Evolutionary conservation across 1,140 invertebrate species (phyloP), one percentile per base, ranked within the genome.

Genomic region (Drosophila lini): DNA sequence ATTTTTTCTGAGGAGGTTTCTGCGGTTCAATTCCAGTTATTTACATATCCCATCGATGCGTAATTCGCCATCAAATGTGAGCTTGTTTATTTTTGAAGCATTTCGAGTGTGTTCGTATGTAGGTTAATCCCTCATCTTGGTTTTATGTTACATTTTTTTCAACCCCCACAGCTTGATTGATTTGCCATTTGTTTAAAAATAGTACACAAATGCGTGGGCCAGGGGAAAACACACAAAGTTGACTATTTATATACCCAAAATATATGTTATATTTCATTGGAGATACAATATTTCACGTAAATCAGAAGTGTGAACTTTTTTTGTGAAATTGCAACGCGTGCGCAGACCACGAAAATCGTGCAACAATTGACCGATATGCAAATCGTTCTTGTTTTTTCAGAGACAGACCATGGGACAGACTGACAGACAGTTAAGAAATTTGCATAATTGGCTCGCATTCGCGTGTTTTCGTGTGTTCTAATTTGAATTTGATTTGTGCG

Each of bases 321-420:
- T 69, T 81, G 50, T 22, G 68, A 53, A 82, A 79, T 79, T 82
- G 57, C 45, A 86, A 77, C 81, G 83, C 83, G 76, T 88, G 79
- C 83, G 61, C 42, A 36, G 48, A 56, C 38, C 64, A 60, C 65
- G 44, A 68, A 79, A 79, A 64, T 86, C 82, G 82, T 86, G 83
- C 83, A 71, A 82, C 82, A 88, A 82, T 82, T 88, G 82, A 86
- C 82, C 82, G 83, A 88, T 76, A 86, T 88, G 83, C 80, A 88
- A 88, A 86, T 81, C 44, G 56, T 42, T 47, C 64, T 62, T 68
- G 57, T 65, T 71, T 40, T 56, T 77, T 57, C 57, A 44, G 65
- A 65, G 78, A 50, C 36, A 67, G 74, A 78, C 64, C 65, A 64
- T 64, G 19, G 40, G 56, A 58, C 52, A 45, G 42, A 7, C 42